A percentile compares a stretch with the other conserved stretches of the same genome.
These are phyloP conservation scores for Pocota personata DNA, from an alignment of 2,888 invertebrate species.

Conservation along the genomic window DNA sequence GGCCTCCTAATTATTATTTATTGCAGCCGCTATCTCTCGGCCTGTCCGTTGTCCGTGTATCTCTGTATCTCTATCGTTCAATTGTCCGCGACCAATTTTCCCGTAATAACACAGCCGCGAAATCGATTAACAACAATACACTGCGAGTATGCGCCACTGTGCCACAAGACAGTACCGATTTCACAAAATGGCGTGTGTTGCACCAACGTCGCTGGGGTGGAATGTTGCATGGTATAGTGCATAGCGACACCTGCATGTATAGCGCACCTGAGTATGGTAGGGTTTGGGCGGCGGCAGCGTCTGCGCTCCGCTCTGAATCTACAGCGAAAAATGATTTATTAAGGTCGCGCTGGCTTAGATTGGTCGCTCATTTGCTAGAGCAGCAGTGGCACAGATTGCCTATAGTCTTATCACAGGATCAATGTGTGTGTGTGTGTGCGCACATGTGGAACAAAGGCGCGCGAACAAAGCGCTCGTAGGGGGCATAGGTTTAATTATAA, in stretches of 20 bases:
- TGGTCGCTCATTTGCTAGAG: constrained; percentile 48
- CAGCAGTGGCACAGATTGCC: neutral
- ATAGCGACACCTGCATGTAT: constrained; percentile 59
- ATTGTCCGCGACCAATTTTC: constrained; percentile 75
- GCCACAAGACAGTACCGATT: constrained; percentile 31
- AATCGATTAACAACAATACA: constrained; percentile 76
- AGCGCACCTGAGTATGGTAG: constrained; percentile 51
- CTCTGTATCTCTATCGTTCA: constrained; percentile 55
- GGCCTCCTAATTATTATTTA: constrained; percentile 79
- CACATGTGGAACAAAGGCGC: constrained; percentile 61
- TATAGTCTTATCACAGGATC: constrained; percentile 58
- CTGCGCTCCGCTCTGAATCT: constrained; percentile 47
- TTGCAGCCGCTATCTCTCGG: constrained; percentile 74
- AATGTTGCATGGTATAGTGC: constrained; percentile 36
- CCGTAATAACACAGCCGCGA: constrained; percentile 75
- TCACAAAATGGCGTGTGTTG: constrained; percentile 52
- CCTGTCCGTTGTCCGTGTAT: constrained; percentile 1
- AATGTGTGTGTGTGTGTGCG: constrained; percentile 15
- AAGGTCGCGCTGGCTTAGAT: constrained; percentile 69
- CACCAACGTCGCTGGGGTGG: constrained; percentile 50
- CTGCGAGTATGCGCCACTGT: constrained; percentile 70
- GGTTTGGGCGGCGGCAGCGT: constrained; percentile 15
- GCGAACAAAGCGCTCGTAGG: constrained; percentile 59
- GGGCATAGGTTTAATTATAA: constrained; percentile 64
- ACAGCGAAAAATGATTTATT: constrained; percentile 74